phyloP scores from a whole-genome alignment of 1,140 invertebrate species.

The Ceratina calcarata region DNA sequence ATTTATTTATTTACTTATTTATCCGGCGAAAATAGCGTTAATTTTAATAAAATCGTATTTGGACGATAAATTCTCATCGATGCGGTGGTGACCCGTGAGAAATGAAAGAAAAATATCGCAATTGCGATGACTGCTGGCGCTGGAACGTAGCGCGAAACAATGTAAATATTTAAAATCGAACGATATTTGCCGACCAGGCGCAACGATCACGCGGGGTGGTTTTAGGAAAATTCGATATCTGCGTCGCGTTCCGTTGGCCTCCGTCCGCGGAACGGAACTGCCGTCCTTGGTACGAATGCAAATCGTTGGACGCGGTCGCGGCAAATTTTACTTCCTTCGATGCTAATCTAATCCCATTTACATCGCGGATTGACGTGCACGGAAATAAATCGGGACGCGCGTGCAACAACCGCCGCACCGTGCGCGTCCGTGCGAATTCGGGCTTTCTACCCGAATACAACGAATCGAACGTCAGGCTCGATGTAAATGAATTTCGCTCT shows the following conservation, averaged over 20 bases:
- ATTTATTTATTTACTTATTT: conserved; percentile 10
- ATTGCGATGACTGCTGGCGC: neutral
- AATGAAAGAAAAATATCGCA: neutral
- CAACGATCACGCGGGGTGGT: neutral
- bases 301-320: neutral
- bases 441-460: conserved; percentile 54
- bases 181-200: neutral
- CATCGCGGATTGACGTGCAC: conserved; percentile 61
- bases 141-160: neutral
- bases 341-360: conserved; percentile 63
- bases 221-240: neutral
- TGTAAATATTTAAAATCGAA: conserved; percentile 27
- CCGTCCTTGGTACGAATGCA: neutral
- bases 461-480: conserved; percentile 64
- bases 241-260: neutral
- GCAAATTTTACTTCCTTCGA: neutral
- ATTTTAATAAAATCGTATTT: conserved; percentile 2
- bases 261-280: no score
- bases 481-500: conserved; percentile 70
- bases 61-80: neutral
- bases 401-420: neutral
- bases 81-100: neutral
- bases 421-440: conserved; percentile 56
- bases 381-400: conserved; percentile 65
- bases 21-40: neutral